Conservation (phyloP, 2,113 vertebrate genomes). For the Hippocampus mohnikei region DNA sequence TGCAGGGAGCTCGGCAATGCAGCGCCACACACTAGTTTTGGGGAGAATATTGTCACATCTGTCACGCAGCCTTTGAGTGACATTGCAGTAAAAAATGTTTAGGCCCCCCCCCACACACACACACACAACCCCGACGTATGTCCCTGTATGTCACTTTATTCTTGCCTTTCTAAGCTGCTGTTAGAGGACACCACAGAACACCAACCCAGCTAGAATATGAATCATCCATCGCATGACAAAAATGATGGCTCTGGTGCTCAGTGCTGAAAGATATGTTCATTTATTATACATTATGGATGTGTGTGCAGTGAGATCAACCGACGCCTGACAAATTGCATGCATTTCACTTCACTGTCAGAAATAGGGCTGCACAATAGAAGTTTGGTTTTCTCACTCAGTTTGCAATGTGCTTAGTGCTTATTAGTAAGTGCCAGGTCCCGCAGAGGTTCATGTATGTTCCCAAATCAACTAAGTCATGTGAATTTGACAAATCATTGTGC, state of each 20-base stretch:
- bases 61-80: constrained; percentile 22
- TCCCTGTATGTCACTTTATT: not conserved
- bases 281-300: too few species aligned
- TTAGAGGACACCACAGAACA: not conserved
- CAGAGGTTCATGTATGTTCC: not conserved
- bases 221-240: not conserved
- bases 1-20: constrained; percentile 52
- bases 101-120: not conserved
- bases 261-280: not conserved
- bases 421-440: not conserved
- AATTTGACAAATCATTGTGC: not conserved
- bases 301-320: too few species aligned
- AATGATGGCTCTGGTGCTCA: not conserved
- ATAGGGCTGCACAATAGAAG: not conserved
- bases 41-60: not conserved
- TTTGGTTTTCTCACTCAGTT: not conserved
- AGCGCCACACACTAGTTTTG: constrained; percentile 43
- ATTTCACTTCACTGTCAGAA: too few species aligned
- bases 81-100: constrained; percentile 14
- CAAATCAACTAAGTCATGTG: not conserved
- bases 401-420: not conserved
- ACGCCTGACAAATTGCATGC: too few species aligned
- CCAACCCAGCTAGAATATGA: not conserved
- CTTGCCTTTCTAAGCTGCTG: not conserved
- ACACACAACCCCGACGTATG: not conserved